Conservation (phyloP, 2,797 vertebrate species). For the Hapalemur alaotrensis region DNA sequence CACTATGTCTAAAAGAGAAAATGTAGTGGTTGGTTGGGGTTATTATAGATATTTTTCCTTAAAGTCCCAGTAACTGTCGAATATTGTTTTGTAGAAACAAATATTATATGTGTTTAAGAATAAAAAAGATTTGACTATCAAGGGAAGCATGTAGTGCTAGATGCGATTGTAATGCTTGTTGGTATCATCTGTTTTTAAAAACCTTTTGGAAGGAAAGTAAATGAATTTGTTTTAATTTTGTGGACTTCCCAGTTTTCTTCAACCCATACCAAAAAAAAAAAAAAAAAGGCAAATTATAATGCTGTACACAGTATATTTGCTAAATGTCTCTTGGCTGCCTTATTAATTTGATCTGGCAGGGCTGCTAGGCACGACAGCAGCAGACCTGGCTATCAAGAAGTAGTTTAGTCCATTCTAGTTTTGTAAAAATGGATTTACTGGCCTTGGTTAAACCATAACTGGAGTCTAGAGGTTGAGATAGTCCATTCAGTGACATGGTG, state of each 20-base stretch:
- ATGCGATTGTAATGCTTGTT: background rate
- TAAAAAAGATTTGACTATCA: background rate
- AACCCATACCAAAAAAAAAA: background rate
- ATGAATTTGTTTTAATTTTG: constrained; percentile 16
- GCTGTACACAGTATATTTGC: background rate
- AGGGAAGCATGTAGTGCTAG: background rate
- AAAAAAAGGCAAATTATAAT: background rate
- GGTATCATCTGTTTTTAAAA: background rate
- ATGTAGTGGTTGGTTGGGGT: background rate
- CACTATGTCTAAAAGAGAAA: background rate
- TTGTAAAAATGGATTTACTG: background rate
- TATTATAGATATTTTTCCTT: background rate
- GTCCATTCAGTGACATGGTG: background rate
- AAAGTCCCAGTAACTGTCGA: background rate
- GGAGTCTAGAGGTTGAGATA: background rate
- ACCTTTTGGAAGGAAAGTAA: background rate
- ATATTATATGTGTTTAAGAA: background rate
- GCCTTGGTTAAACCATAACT: background rate
- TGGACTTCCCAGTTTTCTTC: background rate
- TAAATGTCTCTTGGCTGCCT: background rate
- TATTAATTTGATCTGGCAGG: background rate
- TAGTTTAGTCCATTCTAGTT: background rate
- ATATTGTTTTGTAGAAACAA: background rate
- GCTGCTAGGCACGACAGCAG: background rate
- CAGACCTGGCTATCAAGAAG: background rate